Percentiles rank a stretch among this genome's conserved stretches.
phyloP scores from a whole-genome alignment of 2,888 invertebrate species.

The Rosalia funebris region DNA sequence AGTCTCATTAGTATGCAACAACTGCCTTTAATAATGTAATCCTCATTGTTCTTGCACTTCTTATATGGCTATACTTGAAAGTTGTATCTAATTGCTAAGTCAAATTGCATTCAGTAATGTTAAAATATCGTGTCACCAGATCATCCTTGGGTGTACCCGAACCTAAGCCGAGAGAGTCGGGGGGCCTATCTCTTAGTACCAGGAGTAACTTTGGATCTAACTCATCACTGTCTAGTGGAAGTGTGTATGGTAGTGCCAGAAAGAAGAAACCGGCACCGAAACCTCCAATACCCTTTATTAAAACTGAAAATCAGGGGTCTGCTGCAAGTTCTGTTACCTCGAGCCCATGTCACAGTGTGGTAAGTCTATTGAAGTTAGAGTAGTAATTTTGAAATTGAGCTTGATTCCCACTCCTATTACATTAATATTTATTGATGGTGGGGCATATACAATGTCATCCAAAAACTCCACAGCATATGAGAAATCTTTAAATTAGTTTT shows the following conservation, averaged over 20 bases:
- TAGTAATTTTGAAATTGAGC: too few relatives aligned
- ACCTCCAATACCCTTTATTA: conserved; percentile 64
- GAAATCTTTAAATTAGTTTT: background rate
- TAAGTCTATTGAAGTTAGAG: too few relatives aligned
- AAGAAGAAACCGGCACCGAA: conserved; percentile 78
- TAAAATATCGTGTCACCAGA: conserved; percentile 60
- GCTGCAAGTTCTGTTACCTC: conserved; percentile 55
- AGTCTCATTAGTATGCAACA: conserved; percentile 47
- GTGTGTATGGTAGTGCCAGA: conserved; percentile 62
- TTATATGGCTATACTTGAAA: conserved; percentile 21
- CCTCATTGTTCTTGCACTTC: conserved; percentile 25
- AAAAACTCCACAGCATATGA: background rate
- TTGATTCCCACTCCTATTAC: too few relatives aligned
- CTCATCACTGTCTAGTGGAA: conserved; percentile 60
- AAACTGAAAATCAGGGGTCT: conserved; percentile 42
- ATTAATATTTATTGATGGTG: too few relatives aligned
- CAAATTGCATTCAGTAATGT: conserved; percentile 47
- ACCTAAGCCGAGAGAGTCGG: conserved; percentile 54
- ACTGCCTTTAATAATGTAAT: conserved; percentile 29
- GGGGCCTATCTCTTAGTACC: conserved; percentile 51
- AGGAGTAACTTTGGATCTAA: conserved; percentile 60
- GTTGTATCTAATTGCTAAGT: conserved; percentile 12
- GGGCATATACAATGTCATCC: background rate
- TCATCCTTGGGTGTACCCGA: conserved; percentile 51
- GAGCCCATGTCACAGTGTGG: conserved; percentile 59